Percentiles rank a stretch among this genome's conserved stretches.
These are phyloP conservation scores for Gymnobelideus leadbeateri DNA, from an alignment of 2,113 vertebrate genomes.

Conservation along the genomic window DNA sequence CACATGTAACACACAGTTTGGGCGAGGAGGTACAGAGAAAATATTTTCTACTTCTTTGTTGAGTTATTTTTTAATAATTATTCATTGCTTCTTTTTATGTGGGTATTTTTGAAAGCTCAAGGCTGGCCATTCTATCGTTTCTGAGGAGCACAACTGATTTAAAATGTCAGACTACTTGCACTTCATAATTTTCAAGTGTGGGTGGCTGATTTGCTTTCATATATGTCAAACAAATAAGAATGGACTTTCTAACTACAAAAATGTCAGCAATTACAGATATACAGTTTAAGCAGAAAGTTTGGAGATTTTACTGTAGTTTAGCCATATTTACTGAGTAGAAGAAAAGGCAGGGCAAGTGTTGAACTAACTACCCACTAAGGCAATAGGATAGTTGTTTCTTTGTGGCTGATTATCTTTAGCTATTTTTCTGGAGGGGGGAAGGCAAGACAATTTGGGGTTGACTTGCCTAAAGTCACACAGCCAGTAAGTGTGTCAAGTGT, in stretches of 20 bases:
- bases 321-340: background rate
- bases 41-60: background rate
- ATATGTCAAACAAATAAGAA: slow-evolving; percentile 80
- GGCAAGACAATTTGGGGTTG: no score
- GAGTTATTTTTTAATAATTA: background rate
- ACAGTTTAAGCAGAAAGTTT: slow-evolving; percentile 33
- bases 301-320: background rate
- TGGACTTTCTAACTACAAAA: slow-evolving; percentile 74
- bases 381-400: background rate
- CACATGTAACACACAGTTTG: background rate
- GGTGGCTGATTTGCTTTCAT: slow-evolving; percentile 71
- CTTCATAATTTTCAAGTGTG: slow-evolving; percentile 78
- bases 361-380: background rate
- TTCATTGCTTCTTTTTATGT: background rate
- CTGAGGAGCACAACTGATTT: slow-evolving; percentile 75
- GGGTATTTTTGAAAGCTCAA: slow-evolving; percentile 72
- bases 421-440: background rate
- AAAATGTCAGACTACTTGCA: slow-evolving; percentile 80
- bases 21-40: background rate
- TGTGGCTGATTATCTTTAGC: background rate
- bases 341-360: background rate
- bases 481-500: no score
- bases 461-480: no score
- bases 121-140: slow-evolving; percentile 73
- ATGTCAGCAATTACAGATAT: slow-evolving; percentile 80